Conservation (phyloP, 2,113 vertebrate species). For the Excalfactoria chinensis region DNA sequence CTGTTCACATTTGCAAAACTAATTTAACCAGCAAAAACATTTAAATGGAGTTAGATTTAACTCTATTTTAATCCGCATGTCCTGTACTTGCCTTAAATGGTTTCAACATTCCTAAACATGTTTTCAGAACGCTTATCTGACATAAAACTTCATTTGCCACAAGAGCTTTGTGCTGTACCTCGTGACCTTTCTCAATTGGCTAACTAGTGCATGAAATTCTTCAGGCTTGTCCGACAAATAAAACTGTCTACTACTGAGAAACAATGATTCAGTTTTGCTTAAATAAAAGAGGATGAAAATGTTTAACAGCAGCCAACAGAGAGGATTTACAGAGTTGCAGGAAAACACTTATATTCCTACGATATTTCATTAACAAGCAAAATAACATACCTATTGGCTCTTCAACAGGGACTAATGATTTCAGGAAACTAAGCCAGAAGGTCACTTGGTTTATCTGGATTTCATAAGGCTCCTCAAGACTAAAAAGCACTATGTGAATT, state of each 20-base stretch:
- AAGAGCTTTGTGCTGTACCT: not conserved
- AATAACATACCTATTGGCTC: constrained; percentile 86
- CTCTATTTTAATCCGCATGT: not conserved
- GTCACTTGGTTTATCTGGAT: constrained; percentile 94
- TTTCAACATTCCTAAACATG: not conserved
- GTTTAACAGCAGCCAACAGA: not conserved
- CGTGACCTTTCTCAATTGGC: not conserved
- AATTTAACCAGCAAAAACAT: not conserved
- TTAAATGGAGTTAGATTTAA: not conserved
- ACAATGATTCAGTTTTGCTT: not conserved
- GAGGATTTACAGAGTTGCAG: not conserved
- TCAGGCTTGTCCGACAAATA: not conserved
- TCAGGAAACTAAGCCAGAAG: constrained; percentile 97
- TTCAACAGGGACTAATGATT: constrained; percentile 89
- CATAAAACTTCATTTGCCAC: not conserved
- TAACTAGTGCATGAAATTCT: not conserved
- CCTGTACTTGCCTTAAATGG: not conserved
- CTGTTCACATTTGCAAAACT: not conserved
- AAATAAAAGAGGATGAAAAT: not conserved
- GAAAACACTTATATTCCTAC: not conserved
- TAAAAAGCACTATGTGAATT: constrained; percentile 92
- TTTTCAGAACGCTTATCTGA: not conserved
- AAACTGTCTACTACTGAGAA: not conserved
- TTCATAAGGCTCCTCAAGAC: constrained; percentile 95
- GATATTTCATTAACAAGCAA: not conserved